phyloP scores from a whole-genome alignment of 1,140 invertebrate species.

The Drosophila auraria region DNA sequence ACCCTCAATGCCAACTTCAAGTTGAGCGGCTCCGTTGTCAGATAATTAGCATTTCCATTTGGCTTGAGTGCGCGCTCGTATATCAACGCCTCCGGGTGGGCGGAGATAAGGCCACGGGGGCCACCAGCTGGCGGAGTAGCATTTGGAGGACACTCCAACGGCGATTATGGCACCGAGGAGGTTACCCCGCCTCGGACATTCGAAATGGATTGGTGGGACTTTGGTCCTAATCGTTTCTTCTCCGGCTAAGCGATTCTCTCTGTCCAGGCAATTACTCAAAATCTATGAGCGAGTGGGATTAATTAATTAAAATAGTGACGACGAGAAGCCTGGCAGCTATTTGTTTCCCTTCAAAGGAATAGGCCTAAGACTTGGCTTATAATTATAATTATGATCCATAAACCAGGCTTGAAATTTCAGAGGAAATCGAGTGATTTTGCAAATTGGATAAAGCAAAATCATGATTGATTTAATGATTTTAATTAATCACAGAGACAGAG shows the following conservation, averaged over 20 bases:
- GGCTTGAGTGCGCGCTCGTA: conserved; percentile 46
- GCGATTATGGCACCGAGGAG: conserved; percentile 24
- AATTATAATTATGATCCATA: conserved; percentile 1
- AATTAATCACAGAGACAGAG: conserved; percentile 15
- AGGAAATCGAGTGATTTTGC: background rate
- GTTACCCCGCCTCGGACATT: background rate
- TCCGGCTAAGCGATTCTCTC: conserved; percentile 16
- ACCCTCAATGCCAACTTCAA: conserved; percentile 3
- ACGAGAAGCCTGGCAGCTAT: background rate
- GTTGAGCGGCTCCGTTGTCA: conserved; percentile 64
- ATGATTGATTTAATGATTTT: conserved; percentile 23
- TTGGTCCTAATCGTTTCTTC: conserved; percentile 30
- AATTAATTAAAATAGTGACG: conserved; percentile 43
- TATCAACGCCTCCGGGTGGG: conserved; percentile 40
- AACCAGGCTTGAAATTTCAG: background rate
- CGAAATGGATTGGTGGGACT: background rate
- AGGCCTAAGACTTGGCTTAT: too few relatives aligned
- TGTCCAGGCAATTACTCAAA: conserved; percentile 37
- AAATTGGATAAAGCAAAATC: background rate
- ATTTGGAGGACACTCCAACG: conserved; percentile 30
- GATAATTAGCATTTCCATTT: conserved; percentile 82
- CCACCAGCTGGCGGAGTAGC: conserved; percentile 22
- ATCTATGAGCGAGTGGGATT: conserved; percentile 43
- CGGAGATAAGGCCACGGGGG: conserved; percentile 31
- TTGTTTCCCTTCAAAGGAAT: background rate